Evolutionary conservation across 2,797 vertebrate genomes (phyloP), one percentile per base, ranked within the genome.

Genomic region (Microctenopoma lineatum): DNA sequence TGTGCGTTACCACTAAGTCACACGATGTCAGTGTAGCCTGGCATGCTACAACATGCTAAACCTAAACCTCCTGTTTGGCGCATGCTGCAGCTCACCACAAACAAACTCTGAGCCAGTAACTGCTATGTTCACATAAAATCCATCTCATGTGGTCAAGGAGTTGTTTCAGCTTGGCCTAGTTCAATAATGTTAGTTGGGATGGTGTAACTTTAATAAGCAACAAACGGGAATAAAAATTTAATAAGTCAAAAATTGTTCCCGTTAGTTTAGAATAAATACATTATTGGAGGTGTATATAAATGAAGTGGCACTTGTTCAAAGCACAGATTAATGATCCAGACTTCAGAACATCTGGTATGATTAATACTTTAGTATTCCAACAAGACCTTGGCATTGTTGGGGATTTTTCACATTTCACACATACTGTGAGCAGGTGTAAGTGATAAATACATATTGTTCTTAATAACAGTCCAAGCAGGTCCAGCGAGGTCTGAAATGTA

Each of bases 401-500:
- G 53, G 52, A 83, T 82, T 78, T 83, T 79, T 85, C 56, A 72
- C 61, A 77, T 84, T 82, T 84, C 63, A 10, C 26, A 64, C 61
- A 59, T 65, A 57, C 53, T 58, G 8, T 12, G 59, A 77, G 53
- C 73, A 83, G 73, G 52, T 75, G 70, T 65, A 6, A 15, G 53
- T 27, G 16, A 73, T 81, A 36, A 69, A 69, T 57, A 59, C 5
- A 36, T 36, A 25, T 44, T 69, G 25, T 27, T 25, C 52, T 44
- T 39, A 21, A 59, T 34, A 26, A 15, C 2, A 45, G 36, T 70
- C 52, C 36, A 51, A 64, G 53, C 11, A 14, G 7, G 18, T 2
- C 21, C 13, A 55, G 27, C 60, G 26, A 48, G 7, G 14, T 52
- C 12, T 34, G 59, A 16, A 13, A 55, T 62, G 50, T 46, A 21